phyloP scores from a whole-genome alignment of 2,797 vertebrate species.

The Chelidonichthys spinosus region DNA sequence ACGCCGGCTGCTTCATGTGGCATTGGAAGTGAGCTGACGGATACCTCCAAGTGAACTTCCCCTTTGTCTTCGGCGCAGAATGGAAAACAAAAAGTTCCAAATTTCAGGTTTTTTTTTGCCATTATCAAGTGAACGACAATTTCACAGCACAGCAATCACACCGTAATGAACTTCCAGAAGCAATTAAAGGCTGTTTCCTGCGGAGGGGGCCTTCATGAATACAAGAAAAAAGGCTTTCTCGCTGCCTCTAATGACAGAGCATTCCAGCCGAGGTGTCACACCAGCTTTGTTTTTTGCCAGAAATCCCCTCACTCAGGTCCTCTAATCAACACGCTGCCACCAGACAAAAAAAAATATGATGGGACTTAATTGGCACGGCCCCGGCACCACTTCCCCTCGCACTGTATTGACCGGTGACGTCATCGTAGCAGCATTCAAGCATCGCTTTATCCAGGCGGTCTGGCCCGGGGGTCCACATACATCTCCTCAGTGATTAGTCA shows the following conservation, averaged over 20 bases:
- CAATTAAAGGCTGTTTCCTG: constrained; percentile 80
- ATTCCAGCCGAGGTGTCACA: constrained; percentile 68
- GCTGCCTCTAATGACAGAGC: constrained; percentile 68
- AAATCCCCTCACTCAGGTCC: constrained; percentile 62
- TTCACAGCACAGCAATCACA: constrained; percentile 84
- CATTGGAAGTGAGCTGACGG: constrained; percentile 30
- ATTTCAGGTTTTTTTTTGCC: constrained; percentile 62
- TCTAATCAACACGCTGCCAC: constrained; percentile 66
- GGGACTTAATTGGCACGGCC: constrained; percentile 59
- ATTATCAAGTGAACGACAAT: constrained; percentile 78
- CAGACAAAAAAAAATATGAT: constrained; percentile 60
- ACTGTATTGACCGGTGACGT: constrained; percentile 1
- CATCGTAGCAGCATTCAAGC: constrained; percentile 8
- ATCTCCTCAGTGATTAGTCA: constrained; percentile 23
- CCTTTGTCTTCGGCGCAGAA: constrained; percentile 20
- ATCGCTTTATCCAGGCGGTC: constrained; percentile 9
- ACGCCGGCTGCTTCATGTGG: constrained; percentile 28
- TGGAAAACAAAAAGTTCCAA: constrained; percentile 63
- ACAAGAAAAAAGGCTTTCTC: constrained; percentile 63
- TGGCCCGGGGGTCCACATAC: background rate
- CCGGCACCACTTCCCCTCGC: constrained; percentile 32
- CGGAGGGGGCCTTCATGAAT: constrained; percentile 71
- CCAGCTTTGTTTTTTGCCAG: constrained; percentile 60
- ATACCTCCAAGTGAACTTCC: constrained; percentile 41
- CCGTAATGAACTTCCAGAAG: constrained; percentile 82